Conservation (phyloP, 2,797 vertebrate genomes). For the Poliocrania exsul region DNA sequence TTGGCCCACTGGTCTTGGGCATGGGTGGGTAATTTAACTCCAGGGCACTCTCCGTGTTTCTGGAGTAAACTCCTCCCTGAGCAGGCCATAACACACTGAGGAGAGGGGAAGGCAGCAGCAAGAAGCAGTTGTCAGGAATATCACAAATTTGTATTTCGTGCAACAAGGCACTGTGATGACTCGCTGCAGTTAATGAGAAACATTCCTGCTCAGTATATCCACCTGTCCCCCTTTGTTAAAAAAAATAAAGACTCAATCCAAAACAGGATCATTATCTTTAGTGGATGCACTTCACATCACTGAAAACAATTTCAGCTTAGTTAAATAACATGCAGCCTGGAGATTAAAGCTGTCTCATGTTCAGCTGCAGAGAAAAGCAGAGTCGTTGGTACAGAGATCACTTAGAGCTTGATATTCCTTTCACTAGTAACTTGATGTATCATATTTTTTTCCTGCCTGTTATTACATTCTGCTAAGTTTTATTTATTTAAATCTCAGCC, state of each 20-base stretch:
- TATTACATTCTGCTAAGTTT: slow-evolving; percentile 44
- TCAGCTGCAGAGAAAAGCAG: slow-evolving; percentile 45
- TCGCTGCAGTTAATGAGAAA: slow-evolving; percentile 29
- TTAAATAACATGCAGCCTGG: slow-evolving; percentile 46
- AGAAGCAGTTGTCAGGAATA: not conserved
- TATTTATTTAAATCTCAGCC: slow-evolving; percentile 70
- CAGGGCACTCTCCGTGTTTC: rapidly evolving
- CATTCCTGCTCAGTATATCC: slow-evolving; percentile 14
- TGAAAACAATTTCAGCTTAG: slow-evolving; percentile 47
- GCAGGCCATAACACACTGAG: not conserved
- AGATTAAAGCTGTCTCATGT: slow-evolving; percentile 59
- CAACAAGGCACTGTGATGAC: not conserved
- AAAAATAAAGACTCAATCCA: slow-evolving; percentile 14
- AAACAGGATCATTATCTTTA: slow-evolving; percentile 29
- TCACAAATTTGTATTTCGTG: not conserved
- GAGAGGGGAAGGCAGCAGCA: not conserved
- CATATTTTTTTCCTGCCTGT: slow-evolving; percentile 6
- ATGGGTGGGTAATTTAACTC: not conserved
- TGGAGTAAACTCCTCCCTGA: not conserved
- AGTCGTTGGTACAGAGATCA: slow-evolving; percentile 10
- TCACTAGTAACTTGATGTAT: slow-evolving; percentile 42
- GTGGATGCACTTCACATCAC: slow-evolving; percentile 25
- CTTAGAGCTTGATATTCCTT: slow-evolving; percentile 57
- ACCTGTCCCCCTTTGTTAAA: slow-evolving; percentile 44
- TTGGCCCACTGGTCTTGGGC: not conserved